phyloP scores from a whole-genome alignment of 2,113 vertebrate species.

The Collichthys lucidus region DNA sequence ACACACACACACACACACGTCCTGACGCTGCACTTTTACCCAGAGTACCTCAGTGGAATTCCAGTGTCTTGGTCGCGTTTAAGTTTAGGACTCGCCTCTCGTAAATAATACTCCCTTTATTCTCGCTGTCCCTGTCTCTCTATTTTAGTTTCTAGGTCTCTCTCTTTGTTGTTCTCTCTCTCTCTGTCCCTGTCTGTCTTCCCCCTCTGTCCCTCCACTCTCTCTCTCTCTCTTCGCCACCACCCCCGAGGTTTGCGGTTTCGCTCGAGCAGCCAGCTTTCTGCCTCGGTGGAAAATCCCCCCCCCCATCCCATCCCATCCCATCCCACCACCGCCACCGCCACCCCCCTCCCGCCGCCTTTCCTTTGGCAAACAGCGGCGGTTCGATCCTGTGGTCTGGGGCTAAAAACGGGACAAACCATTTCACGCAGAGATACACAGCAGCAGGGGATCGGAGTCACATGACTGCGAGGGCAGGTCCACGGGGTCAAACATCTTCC shows the following conservation, averaged over 20 bases:
- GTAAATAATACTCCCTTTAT: slow-evolving; percentile 59
- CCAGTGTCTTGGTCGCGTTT: slow-evolving; percentile 48
- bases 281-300: slow-evolving; percentile 63
- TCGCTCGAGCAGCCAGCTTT: slow-evolving; percentile 32
- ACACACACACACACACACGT: slow-evolving; percentile 30
- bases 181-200: background rate
- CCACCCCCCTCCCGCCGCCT: too few species aligned
- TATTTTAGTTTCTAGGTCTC: slow-evolving; percentile 48
- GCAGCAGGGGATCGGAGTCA: slow-evolving; percentile 30
- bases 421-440: slow-evolving; percentile 41
- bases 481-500: slow-evolving; percentile 26
- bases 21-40: slow-evolving; percentile 59
- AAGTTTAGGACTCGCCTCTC: slow-evolving; percentile 61
- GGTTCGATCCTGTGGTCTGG: slow-evolving; percentile 57
- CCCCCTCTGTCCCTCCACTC: too few species aligned
- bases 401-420: slow-evolving; percentile 65
- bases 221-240: background rate
- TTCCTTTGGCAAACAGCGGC: slow-evolving; percentile 16
- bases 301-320: slow-evolving; percentile 6
- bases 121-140: slow-evolving; percentile 28
- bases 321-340: too few species aligned
- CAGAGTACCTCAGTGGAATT: slow-evolving; percentile 59
- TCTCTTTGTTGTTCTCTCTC: slow-evolving; percentile 24
- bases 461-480: slow-evolving; percentile 5
- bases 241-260: slow-evolving; percentile 43